A percentile compares a stretch with the other conserved stretches of the same genome.
phyloP scores from a whole-genome alignment of 2,888 invertebrate species.

The Limnephilus lunatus region DNA sequence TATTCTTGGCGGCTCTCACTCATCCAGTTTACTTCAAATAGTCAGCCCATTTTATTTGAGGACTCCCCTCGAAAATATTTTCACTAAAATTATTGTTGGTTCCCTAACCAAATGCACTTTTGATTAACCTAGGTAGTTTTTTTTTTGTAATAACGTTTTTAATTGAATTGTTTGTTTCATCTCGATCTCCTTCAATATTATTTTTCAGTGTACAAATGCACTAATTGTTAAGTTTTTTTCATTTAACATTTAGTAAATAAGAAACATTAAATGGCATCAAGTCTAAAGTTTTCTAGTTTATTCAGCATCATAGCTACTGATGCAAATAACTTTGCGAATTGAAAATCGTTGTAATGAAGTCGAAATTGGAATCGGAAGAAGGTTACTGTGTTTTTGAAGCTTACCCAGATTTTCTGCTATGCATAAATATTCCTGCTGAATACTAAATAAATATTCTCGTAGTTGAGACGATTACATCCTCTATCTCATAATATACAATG shows the following conservation, averaged over 20 bases:
- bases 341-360: background rate
- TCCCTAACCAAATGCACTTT: background rate
- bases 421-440: too few relatives aligned
- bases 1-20: too few relatives aligned
- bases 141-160: background rate
- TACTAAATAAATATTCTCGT: too few relatives aligned
- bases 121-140: background rate
- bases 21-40: too few relatives aligned
- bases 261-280: background rate
- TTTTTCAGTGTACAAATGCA: background rate
- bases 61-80: background rate
- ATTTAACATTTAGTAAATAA: background rate
- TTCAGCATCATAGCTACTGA: background rate
- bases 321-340: background rate
- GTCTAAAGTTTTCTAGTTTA: background rate
- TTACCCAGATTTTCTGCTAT: too few relatives aligned
- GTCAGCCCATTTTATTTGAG: too few relatives aligned
- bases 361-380: background rate
- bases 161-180: background rate
- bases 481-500: background rate
- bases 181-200: background rate
- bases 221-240: background rate
- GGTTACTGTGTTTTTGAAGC: too few relatives aligned
- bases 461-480: background rate
- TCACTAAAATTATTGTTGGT: background rate